Conservation (phyloP, 2,888 invertebrate genomes). For the Limnephilus lunatus region DNA sequence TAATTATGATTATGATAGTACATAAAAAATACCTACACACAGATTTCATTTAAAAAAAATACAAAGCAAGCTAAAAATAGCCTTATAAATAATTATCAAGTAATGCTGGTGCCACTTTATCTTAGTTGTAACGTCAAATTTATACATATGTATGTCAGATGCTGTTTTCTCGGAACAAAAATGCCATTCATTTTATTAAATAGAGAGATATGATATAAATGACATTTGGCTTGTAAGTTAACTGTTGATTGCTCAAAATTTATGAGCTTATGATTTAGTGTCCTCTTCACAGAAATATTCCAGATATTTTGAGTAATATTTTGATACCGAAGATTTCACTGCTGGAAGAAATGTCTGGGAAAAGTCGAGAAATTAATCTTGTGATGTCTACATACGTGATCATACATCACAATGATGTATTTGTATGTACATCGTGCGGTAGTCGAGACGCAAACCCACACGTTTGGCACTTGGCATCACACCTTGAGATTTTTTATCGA, state of each 20-base stretch:
- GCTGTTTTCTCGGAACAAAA: background rate
- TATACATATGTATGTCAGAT: background rate
- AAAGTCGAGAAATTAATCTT: background rate
- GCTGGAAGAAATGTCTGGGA: background rate
- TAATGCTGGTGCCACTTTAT: background rate
- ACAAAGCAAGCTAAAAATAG: background rate
- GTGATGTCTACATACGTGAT: background rate
- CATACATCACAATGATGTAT: background rate
- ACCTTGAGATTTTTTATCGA: background rate
- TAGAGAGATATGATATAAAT: background rate
- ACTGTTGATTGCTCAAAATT: background rate
- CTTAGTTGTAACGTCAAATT: background rate
- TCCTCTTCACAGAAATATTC: background rate
- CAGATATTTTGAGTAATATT: background rate
- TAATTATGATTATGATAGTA: background rate
- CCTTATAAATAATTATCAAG: background rate
- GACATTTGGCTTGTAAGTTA: background rate
- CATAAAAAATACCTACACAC: background rate
- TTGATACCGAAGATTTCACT: background rate
- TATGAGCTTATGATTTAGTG: background rate
- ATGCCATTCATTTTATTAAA: background rate
- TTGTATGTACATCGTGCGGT: background rate
- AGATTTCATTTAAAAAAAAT: background rate
- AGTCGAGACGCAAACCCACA: slow-evolving; percentile 1
- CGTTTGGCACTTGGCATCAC: background rate